phyloP scores from a whole-genome alignment of 2,797 vertebrate genomes.

The Coendou prehensilis region DNA sequence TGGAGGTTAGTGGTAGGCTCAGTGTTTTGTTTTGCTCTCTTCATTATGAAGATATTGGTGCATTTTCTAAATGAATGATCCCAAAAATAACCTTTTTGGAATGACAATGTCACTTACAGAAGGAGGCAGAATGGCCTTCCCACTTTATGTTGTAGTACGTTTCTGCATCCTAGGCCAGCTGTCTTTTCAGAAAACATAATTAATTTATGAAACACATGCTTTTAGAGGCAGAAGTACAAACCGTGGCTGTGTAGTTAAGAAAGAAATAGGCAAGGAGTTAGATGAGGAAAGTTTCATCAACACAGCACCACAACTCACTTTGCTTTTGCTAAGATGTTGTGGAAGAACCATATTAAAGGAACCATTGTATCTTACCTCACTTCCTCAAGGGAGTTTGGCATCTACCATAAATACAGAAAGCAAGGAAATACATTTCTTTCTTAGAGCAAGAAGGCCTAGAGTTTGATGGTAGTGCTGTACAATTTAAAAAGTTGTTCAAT shows the following conservation, averaged over 20 bases:
- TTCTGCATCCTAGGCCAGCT: not conserved
- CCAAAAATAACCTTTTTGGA: constrained; percentile 41
- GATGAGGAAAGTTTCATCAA: not conserved
- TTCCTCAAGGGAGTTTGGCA: constrained; percentile 1
- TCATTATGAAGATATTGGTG: constrained; percentile 66
- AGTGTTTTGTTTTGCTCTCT: constrained; percentile 59
- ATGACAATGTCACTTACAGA: not conserved
- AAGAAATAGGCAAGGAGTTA: constrained; percentile 42
- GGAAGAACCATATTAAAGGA: not conserved
- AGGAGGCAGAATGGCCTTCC: constrained; percentile 7
- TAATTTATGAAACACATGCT: constrained; percentile 47
- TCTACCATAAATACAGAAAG: not conserved
- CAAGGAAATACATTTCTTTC: constrained; percentile 42
- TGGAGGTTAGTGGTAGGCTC: constrained; percentile 65
- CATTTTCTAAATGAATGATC: constrained; percentile 52
- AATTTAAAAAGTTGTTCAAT: not conserved
- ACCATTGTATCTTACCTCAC: not conserved
- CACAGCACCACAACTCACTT: not conserved
- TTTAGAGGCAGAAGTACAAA: constrained; percentile 1
- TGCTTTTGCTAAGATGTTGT: constrained; percentile 35
- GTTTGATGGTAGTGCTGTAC: not conserved
- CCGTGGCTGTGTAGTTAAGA: not conserved
- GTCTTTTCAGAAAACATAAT: constrained; percentile 61
- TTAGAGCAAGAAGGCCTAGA: not conserved
- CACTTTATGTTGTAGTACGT: not conserved